Base-by-base conservation (phyloP, 2,797 vertebrate species). In the Gallinago nigripennis region DNA sequence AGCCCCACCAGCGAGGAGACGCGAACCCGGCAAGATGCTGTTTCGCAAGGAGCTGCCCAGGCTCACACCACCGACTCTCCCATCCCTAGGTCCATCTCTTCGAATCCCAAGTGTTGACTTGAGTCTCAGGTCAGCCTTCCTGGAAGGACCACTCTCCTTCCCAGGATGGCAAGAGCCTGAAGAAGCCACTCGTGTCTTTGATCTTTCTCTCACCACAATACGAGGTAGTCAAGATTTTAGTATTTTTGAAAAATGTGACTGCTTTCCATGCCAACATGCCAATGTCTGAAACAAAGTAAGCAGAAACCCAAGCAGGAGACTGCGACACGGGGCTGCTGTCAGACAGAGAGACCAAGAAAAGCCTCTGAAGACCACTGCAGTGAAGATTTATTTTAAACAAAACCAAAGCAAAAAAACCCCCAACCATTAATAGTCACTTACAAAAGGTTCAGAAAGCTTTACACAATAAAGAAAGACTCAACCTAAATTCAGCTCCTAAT, bases 401-500 rank as follows among this genome's bases (percentile, higher is more conserved):
- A 89, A 82, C 57, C 33, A 81, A 86, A 75, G 18, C 6, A 35
- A 60, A 51, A n/a, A 31, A 30, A 33, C 37, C 16, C 41, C 41
- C 41, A n/a, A 41, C 35, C 76, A 73, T 86, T 66, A 80, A 18
- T 28, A 53, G 61, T n/a, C 28, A 11, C 45, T 58, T 71, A 90
- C 16, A 91, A 66, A 89, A 83, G 73, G 19, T 56, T 94, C 80
- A 71, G 87, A 63, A 41, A 88, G 64, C 71, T 83, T 58, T 3
- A 72, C 24, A 87, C 60, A 88, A 92, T 88, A 66, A 89, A 69
- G 68, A 50, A 61, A 93, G 89, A 48, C 57, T 83, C 81, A 71
- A 60, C 35, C 28, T 53, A 19, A 94, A 91, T 39, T 83, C 60
- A 68, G 64, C 19, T 90, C 64, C 64, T 86, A 86, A 73, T 50